Evolutionary conservation across 2,113 vertebrate genomes (phyloP).

Genomic region (Mirza zaza): DNA sequence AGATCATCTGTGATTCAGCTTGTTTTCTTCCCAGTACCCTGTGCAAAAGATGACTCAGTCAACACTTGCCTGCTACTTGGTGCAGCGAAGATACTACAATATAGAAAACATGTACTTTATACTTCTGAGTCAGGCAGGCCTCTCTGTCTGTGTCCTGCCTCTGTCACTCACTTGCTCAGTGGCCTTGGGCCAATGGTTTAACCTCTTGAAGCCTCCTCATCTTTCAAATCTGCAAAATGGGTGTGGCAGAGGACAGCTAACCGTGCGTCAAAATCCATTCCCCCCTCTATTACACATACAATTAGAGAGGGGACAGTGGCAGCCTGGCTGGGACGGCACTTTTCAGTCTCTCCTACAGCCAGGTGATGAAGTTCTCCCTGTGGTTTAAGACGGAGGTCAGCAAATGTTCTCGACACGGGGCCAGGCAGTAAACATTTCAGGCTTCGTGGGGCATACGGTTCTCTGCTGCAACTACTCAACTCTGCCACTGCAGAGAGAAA

Average conservation of each 20-base stretch:
- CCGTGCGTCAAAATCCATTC: neutral
- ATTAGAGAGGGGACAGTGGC: neutral
- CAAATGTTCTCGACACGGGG: neutral
- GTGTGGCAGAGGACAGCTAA: neutral
- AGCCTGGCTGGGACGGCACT: neutral
- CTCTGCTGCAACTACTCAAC: neutral
- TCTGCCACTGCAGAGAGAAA: neutral
- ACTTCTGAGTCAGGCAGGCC: neutral
- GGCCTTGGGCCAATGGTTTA: neutral
- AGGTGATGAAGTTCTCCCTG: neutral
- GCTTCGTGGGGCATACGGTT: rapidly evolving
- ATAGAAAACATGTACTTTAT: neutral
- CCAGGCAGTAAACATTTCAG: too few relatives aligned
- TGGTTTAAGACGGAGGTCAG: neutral
- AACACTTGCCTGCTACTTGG: rapidly evolving
- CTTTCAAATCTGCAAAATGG: neutral
- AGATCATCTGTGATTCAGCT: neutral
- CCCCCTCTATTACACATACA: neutral
- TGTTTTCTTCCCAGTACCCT: neutral
- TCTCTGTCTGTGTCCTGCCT: neutral
- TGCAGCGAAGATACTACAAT: neutral
- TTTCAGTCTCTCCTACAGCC: neutral
- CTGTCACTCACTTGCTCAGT: neutral
- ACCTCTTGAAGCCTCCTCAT: neutral
- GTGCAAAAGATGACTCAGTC: neutral